Evolutionary conservation across 2,888 invertebrate genomes (phyloP).

Genomic region (Sericinus montela): DNA sequence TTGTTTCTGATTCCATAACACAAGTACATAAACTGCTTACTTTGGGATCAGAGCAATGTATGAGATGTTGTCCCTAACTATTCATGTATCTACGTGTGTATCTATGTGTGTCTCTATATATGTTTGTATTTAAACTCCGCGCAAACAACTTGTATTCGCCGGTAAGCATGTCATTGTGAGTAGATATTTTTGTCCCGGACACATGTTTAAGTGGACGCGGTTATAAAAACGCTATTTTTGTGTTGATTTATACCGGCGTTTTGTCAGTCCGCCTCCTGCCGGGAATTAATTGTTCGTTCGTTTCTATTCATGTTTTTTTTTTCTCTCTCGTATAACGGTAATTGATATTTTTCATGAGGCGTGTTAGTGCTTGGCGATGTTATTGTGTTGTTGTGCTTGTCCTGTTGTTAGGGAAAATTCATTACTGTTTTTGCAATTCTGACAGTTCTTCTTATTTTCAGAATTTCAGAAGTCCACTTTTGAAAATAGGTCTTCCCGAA

Average conservation of each 20-base stretch:
- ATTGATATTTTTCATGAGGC: slow-evolving; percentile 7
- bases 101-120: too few species aligned
- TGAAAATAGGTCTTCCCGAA: too few species aligned
- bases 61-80: too few species aligned
- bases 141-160: neutral
- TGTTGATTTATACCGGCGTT: slow-evolving; percentile 25
- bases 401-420: neutral
- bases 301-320: slow-evolving; percentile 4
- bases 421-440: neutral
- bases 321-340: slow-evolving; percentile 1
- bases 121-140: neutral
- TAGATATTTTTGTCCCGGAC: slow-evolving; percentile 10
- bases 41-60: too few species aligned
- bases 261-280: slow-evolving; percentile 26
- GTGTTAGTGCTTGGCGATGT: neutral
- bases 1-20: too few species aligned
- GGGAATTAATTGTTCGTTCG: slow-evolving; percentile 30
- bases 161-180: slow-evolving; percentile 1
- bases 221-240: slow-evolving; percentile 25
- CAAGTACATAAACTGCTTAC: too few species aligned
- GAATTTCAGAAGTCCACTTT: too few species aligned
- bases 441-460: too few species aligned
- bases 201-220: slow-evolving; percentile 6
- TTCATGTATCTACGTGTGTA: too few species aligned
- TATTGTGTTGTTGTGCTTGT: neutral